Conservation (phyloP, 1,140 invertebrate genomes). For the Steinernema feltiae region DNA sequence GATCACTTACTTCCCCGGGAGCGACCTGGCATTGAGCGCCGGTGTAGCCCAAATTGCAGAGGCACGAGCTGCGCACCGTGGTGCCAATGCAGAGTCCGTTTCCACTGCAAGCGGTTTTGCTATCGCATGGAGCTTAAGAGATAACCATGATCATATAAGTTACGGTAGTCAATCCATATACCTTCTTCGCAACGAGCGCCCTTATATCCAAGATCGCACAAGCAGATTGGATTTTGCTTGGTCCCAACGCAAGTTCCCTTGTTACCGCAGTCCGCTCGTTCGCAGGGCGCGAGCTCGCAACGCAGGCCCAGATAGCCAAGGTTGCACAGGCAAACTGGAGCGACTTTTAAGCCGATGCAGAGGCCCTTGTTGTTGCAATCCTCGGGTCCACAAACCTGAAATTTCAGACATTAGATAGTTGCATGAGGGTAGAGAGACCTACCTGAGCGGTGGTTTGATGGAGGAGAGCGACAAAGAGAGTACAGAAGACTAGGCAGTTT, state of each 20-base stretch:
- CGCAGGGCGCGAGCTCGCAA: too few relatives aligned
- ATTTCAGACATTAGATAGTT: background rate
- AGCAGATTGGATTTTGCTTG: conserved; percentile 24
- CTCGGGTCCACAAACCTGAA: background rate
- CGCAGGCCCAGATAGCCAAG: too few relatives aligned
- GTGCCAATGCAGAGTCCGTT: conserved; percentile 34
- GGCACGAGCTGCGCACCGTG: conserved; percentile 21
- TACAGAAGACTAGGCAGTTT: background rate
- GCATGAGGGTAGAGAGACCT: background rate
- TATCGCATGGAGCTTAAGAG: conserved; percentile 16
- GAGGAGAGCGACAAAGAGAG: background rate
- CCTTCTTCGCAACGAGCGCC: conserved; percentile 30
- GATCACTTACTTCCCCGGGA: background rate
- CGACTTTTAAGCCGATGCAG: too few relatives aligned
- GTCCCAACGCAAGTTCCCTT: conserved; percentile 32
- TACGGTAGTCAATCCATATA: background rate
- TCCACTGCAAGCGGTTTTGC: conserved; percentile 19
- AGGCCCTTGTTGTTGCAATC: too few relatives aligned
- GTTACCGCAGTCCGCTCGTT: too few relatives aligned
- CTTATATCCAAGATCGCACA: conserved; percentile 33
- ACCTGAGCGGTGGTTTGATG: background rate
- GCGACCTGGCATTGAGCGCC: conserved; percentile 26
- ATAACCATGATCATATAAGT: conserved; percentile 20
- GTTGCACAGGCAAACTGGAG: too few relatives aligned
- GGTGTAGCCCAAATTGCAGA: conserved; percentile 29